phyloP scores from a whole-genome alignment of 2,888 invertebrate genomes.

The Melieria crassipennis region DNA sequence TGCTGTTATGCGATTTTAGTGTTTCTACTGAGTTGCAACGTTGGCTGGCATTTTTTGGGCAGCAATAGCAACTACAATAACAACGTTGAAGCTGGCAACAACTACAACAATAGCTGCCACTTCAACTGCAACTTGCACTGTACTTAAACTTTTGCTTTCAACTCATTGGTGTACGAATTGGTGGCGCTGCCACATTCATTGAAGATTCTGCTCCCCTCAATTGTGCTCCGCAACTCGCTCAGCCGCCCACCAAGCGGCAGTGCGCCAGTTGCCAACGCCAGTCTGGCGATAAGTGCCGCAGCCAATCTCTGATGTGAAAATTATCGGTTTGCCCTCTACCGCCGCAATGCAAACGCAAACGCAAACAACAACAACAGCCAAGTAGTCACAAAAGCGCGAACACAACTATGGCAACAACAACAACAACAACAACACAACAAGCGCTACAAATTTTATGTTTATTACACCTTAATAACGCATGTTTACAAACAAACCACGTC shows the following conservation, averaged over 20 bases:
- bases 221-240: not conserved
- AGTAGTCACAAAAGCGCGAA: slow-evolving; percentile 3
- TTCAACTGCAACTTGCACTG: no score
- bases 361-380: not conserved
- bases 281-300: slow-evolving; percentile 29
- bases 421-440: slow-evolving; percentile 28
- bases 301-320: slow-evolving; percentile 38
- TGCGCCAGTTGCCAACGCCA: slow-evolving; percentile 8
- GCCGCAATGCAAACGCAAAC: slow-evolving; percentile 18
- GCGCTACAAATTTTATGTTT: slow-evolving; percentile 59
- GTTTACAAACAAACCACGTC: slow-evolving; percentile 62
- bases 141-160: no score
- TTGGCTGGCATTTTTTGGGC: no score
- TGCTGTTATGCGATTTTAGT: no score
- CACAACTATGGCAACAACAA: slow-evolving; percentile 29
- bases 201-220: no score
- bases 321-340: slow-evolving; percentile 28
- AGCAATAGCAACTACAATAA: no score
- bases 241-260: slow-evolving; percentile 7
- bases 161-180: no score
- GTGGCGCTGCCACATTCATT: no score
- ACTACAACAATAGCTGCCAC: no score
- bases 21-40: no score
- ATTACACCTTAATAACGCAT: slow-evolving; percentile 62
- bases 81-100: no score